Evolutionary conservation across 1,140 invertebrate genomes (phyloP), one percentile per base, ranked within the genome.

Genomic region (Orchestia grillus): DNA sequence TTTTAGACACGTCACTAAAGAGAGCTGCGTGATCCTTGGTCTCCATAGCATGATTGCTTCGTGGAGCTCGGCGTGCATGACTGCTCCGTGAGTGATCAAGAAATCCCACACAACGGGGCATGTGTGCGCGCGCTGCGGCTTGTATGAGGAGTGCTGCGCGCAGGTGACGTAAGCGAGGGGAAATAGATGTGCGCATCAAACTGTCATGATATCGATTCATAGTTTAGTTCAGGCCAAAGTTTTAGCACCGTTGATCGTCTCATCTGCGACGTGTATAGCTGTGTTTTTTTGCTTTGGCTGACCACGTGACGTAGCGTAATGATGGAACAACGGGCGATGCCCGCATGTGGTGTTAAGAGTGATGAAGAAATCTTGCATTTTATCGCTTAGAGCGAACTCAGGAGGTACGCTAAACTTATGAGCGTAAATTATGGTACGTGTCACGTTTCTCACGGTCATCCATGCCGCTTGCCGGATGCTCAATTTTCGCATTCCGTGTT

Each of bases 1-100:
- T 94, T 94, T 94, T 45, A 40, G 44, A 94, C 92, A 94, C 44
- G 92, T 11, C 44, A 40, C 44, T 44, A 44, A 45, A 94, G 92
- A 44, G 92, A 47, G 43, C 6, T 44, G 92, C 92, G 92, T 94
- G 92, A 94, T 94, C 43, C 92, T 42, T 40, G 43, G 6, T 45
- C 47, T 40, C 44, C 23, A 47, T 45, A 6, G 92, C 92, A 40
- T 45, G 92, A 94, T 94, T 47, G 44, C 36, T 44, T n/a, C 36
- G 92, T 47, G 92, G 40, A 3, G 6, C 44, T 94, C 92, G 16
- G 44, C 92, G 44, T 45, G 8, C 44, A n/a, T 94, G 44, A 42
- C 92, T 45, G 88, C 88, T 28, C 4, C 28, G 41, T 42, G n/a
- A 8, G 43, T 90, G 87, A 90, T 16, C 88, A 90, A 41, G 15